Evolutionary conservation across 1,140 invertebrate genomes (phyloP).

Genomic region (Aethina tumida): DNA sequence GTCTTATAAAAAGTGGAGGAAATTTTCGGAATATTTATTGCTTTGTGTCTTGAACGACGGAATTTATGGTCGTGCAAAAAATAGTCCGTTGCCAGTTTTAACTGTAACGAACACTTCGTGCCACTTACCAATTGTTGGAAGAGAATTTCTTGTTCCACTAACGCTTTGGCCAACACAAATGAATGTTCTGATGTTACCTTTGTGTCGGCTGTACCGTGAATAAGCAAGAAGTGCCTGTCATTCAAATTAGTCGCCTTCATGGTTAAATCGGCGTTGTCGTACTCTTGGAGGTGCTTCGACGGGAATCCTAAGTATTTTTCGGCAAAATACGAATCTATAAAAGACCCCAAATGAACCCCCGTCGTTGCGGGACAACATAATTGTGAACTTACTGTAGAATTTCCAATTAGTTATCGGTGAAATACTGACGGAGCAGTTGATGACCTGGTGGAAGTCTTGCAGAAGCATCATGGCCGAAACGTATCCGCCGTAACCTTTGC

Average conservation of each 20-base stretch:
- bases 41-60: no score
- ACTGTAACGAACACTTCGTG: no score
- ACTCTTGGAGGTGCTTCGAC: constrained; percentile 52
- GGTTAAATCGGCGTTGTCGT: constrained; percentile 64
- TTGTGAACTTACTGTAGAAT: constrained; percentile 59
- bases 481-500: constrained; percentile 61
- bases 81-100: no score
- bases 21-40: no score
- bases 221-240: constrained; percentile 50
- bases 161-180: constrained; percentile 64
- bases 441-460: constrained; percentile 56
- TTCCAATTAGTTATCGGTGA: constrained; percentile 73
- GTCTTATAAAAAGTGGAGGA: no score
- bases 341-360: constrained; percentile 8
- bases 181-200: constrained; percentile 78
- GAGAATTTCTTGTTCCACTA: constrained; percentile 61
- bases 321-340: constrained; percentile 71
- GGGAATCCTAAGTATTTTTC: constrained; percentile 71
- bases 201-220: constrained; percentile 73
- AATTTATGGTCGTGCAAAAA: no score
- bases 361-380: neutral
- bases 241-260: constrained; percentile 54
- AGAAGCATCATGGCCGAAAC: constrained; percentile 63
- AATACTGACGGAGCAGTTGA: constrained; percentile 69
- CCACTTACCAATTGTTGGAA: constrained; percentile 65